These are phyloP conservation scores for Apoda limacodes DNA, from an alignment of 2,888 invertebrate genomes.

Conservation along the genomic window DNA sequence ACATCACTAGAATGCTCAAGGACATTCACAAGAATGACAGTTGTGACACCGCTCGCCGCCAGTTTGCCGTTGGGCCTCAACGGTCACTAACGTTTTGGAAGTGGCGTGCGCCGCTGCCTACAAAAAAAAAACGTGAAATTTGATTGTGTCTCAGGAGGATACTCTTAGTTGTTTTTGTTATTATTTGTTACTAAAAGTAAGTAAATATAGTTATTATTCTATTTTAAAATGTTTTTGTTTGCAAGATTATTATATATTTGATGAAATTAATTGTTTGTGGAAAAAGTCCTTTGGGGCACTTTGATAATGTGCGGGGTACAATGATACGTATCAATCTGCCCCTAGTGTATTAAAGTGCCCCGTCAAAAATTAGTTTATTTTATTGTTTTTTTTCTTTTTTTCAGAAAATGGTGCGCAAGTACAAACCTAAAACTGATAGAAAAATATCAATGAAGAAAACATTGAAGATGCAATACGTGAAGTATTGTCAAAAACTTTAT, in stretches of 20 bases:
- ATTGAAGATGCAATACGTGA: slow-evolving; percentile 17
- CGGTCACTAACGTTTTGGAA: slow-evolving; percentile 15
- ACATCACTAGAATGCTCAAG: too few relatives aligned
- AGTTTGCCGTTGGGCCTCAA: slow-evolving; percentile 14
- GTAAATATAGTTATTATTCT: slow-evolving; percentile 15
- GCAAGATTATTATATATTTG: slow-evolving; percentile 12
- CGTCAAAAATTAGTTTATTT: slow-evolving; percentile 9
- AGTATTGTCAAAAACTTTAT: slow-evolving; percentile 19
- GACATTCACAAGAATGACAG: slow-evolving; percentile 16
- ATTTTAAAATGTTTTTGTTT: too few relatives aligned
- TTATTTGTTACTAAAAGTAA: slow-evolving; percentile 16
- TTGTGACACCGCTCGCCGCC: slow-evolving; percentile 15
- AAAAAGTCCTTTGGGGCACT: too few relatives aligned
- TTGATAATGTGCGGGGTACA: too few relatives aligned
- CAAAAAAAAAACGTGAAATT: slow-evolving; percentile 16
- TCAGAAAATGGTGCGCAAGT: neutral
- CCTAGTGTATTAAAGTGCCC: slow-evolving; percentile 15
- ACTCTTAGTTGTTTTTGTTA: slow-evolving; percentile 13
- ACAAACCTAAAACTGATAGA: too few relatives aligned
- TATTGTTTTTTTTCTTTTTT: neutral
- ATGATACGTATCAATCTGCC: slow-evolving; percentile 18
- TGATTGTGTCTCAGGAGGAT: slow-evolving; percentile 16
- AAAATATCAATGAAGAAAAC: slow-evolving; percentile 18
- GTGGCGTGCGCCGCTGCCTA: slow-evolving; percentile 15
- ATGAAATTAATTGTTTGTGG: slow-evolving; percentile 15